A percentile compares a stretch with the other conserved stretches of the same genome.
Conservation (phyloP, 2,888 invertebrate genomes). For the Apodemia zela region DNA sequence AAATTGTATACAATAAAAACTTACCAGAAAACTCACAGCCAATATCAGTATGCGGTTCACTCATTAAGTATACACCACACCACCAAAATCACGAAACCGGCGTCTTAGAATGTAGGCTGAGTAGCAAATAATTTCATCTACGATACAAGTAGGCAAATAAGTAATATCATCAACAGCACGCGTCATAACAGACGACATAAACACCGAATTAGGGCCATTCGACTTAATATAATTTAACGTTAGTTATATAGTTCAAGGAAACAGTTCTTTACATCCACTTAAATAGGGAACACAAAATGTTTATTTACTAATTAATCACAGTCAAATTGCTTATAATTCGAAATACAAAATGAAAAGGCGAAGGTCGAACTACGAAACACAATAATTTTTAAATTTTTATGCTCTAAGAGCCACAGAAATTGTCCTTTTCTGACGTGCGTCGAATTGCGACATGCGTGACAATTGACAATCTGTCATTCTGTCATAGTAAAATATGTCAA, state of each 20-base stretch:
- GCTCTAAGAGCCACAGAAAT: slow-evolving; percentile 34
- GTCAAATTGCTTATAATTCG: slow-evolving; percentile 26
- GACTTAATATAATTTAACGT: slow-evolving; percentile 31
- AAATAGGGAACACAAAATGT: slow-evolving; percentile 16
- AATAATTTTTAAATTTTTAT: slow-evolving; percentile 35
- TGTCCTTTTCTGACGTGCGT: slow-evolving; percentile 31
- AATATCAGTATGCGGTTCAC: slow-evolving; percentile 28
- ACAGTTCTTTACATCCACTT: slow-evolving; percentile 17
- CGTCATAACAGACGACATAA: slow-evolving; percentile 28
- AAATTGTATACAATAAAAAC: slow-evolving; percentile 24
- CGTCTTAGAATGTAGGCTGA: slow-evolving; percentile 32
- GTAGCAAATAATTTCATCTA: slow-evolving; percentile 27
- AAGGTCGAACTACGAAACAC: slow-evolving; percentile 26
- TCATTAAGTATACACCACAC: slow-evolving; percentile 32
- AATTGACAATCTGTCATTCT: neutral
- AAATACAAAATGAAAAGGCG: slow-evolving; percentile 25
- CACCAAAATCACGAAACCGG: slow-evolving; percentile 30
- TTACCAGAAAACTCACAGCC: slow-evolving; percentile 35
- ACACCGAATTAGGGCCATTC: slow-evolving; percentile 31
- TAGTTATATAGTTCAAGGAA: slow-evolving; percentile 19
- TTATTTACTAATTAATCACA: slow-evolving; percentile 18
- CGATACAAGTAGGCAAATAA: slow-evolving; percentile 25
- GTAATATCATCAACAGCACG: slow-evolving; percentile 19
- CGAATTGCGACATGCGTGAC: slow-evolving; percentile 29
- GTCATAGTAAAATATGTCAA: neutral